Evolutionary conservation across 2,888 invertebrate species (phyloP), one percentile per base, ranked within the genome.

Genomic region (Eristalinus sepulchralis): DNA sequence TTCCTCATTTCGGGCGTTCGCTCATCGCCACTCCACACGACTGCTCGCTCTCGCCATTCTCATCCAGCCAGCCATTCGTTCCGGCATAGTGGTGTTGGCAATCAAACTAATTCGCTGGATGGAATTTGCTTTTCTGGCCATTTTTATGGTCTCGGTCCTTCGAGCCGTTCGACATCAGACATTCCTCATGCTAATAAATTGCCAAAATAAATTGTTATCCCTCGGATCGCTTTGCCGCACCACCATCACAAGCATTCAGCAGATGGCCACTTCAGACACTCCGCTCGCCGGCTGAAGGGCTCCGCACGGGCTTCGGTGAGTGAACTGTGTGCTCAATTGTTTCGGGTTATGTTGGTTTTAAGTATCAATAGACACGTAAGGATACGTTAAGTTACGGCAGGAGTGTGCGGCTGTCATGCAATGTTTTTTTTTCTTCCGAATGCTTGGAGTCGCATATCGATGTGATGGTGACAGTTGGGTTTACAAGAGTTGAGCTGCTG

Each of bases 21-120:
- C 9, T 8, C 8, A 47, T 17, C 47, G 17, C 47, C 47, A 47
- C 47, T 47, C 47, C 8, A 47, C 17, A 8, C 47, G 47, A 47
- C 17, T 47, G 47, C 17, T 47, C 47, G 47, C 47, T 47, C 47
- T 17, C 47, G 8, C 17, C 17, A 17, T n/a, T 47, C 17, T 9
- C 13, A 36, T 17, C 24, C n/a, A n/a, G n/a, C 6, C 17, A 53
- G 3, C 62, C 33, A 47, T 24, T 33, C 64, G 27, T 63, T n/a
- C 66, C 39, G 11, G 27, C 17, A 47, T 22, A 64, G 39, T 59
- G 17, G 27, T 68, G 63, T 59, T 79, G 39, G 79, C 75, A 80
- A 84, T 80, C 78, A 80, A 84, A 84, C 83, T 84, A 79, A 84
- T 84, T 75, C 70, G 33, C 59, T 22, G 47, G 62, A 84, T 80